These are phyloP conservation scores for Mechanitis mazaeus DNA, from an alignment of 2,888 invertebrate species.

Conservation along the genomic window DNA sequence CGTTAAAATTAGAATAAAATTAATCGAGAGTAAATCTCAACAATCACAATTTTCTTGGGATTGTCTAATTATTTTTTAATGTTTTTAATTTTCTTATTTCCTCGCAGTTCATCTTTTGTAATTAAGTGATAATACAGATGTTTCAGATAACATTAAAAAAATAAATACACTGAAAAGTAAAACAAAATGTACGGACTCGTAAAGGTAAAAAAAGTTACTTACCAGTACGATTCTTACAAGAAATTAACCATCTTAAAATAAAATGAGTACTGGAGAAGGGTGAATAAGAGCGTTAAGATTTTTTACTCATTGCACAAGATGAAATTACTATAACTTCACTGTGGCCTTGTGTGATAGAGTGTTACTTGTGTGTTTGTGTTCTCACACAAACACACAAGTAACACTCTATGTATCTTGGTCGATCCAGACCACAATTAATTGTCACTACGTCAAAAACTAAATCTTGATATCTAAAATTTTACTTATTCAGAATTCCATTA, in stretches of 20 bases:
- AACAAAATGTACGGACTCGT: neutral
- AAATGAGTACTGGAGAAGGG: neutral
- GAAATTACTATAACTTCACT: too few relatives aligned
- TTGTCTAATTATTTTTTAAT: slow-evolving; percentile 14
- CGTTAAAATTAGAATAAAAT: too few relatives aligned
- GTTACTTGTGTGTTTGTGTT: too few relatives aligned
- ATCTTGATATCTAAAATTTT: too few relatives aligned
- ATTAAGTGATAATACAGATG: slow-evolving; percentile 19
- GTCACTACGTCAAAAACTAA: too few relatives aligned
- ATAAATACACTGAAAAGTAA: slow-evolving; percentile 5
- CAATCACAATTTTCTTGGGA: slow-evolving; percentile 9
- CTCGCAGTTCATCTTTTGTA: slow-evolving; percentile 20
- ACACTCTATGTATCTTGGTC: too few relatives aligned
- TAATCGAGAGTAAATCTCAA: slow-evolving; percentile 5
- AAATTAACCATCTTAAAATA: neutral
- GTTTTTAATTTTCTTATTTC: slow-evolving; percentile 13
- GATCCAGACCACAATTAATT: too few relatives aligned
- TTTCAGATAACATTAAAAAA: slow-evolving; percentile 13
- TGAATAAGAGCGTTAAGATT: too few relatives aligned
- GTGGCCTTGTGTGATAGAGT: too few relatives aligned
- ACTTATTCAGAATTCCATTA: too few relatives aligned
- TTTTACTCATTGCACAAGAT: neutral
- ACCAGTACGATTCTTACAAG: too few relatives aligned
- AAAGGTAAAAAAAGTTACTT: neutral
- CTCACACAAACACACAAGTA: too few relatives aligned